A percentile compares a stretch with the other conserved stretches of the same genome.
These are phyloP conservation scores for Xestia xanthographa DNA, from an alignment of 2,888 invertebrate species.

Conservation along the genomic window DNA sequence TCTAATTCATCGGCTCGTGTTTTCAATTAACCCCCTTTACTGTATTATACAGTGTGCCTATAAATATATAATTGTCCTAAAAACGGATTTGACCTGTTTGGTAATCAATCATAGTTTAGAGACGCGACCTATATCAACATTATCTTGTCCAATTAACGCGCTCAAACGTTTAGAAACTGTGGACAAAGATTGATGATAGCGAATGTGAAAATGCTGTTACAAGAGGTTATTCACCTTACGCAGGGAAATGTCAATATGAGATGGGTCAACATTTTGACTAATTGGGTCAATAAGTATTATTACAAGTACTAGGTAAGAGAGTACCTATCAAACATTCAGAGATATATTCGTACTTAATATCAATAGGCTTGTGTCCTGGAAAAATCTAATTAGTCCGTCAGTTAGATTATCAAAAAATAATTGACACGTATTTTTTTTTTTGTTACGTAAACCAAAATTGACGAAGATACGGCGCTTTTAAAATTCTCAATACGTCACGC, in stretches of 20 bases:
- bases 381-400: too few relatives aligned
- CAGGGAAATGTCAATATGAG: conserved; percentile 44
- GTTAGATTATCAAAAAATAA: too few relatives aligned
- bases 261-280: conserved; percentile 39
- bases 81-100: conserved; percentile 56
- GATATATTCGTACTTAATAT: not conserved
- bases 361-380: too few relatives aligned
- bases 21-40: conserved; percentile 50
- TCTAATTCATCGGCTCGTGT: conserved; percentile 14
- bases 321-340: not conserved
- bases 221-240: conserved; percentile 59
- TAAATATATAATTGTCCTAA: conserved; percentile 52
- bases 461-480: too few relatives aligned
- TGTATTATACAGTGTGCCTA: conserved; percentile 31
- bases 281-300: conserved; percentile 38
- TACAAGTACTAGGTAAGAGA: conserved; percentile 15
- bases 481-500: too few relatives aligned
- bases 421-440: too few relatives aligned
- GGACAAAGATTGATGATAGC: conserved; percentile 74
- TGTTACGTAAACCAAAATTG: too few relatives aligned
- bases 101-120: conserved; percentile 72
- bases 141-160: conserved; percentile 72
- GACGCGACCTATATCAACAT: conserved; percentile 71
- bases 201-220: conserved; percentile 67
- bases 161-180: conserved; percentile 76